phyloP scores from a whole-genome alignment of 1,140 invertebrate species.

The Zophobas morio region DNA sequence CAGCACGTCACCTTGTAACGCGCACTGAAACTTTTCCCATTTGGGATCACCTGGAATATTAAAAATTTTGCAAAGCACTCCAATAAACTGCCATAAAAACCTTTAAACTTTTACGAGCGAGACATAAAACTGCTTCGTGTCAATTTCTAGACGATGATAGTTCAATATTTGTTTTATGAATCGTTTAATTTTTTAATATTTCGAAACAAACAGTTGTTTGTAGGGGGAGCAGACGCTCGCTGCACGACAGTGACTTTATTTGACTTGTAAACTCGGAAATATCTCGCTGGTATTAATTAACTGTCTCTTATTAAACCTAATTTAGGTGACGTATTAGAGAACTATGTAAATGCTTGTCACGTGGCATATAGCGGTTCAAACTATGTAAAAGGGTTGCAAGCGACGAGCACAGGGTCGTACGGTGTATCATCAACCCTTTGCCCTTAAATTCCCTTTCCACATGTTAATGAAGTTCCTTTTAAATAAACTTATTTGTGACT shows the following conservation, averaged over 20 bases:
- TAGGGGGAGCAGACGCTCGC: neutral
- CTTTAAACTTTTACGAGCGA: constrained; percentile 29
- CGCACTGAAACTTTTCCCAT: constrained; percentile 11
- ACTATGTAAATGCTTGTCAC: constrained; percentile 46
- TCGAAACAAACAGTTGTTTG: neutral
- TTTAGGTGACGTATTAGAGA: constrained; percentile 45
- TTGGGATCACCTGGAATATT: constrained; percentile 32
- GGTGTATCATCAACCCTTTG: constrained; percentile 33
- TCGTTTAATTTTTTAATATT: constrained; percentile 19
- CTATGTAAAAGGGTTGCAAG: constrained; percentile 13
- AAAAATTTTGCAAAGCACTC: constrained; percentile 35
- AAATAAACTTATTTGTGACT: constrained; percentile 30
- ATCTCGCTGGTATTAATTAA: constrained; percentile 44
- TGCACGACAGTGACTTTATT: constrained; percentile 23
- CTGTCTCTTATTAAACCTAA: constrained; percentile 47
- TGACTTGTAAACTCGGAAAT: constrained; percentile 39
- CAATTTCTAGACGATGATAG: neutral
- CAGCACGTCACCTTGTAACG: neutral
- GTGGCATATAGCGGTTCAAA: constrained; percentile 24
- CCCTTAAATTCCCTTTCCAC: constrained; percentile 28
- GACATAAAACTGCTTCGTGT: constrained; percentile 21
- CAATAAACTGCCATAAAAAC: constrained; percentile 22
- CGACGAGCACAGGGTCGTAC: constrained; percentile 18
- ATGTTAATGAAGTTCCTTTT: constrained; percentile 37
- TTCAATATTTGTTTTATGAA: constrained; percentile 18